Evolutionary conservation across 2,797 vertebrate species (phyloP), one percentile per base, ranked within the genome.

Genomic region (Gymnothorax javanicus): DNA sequence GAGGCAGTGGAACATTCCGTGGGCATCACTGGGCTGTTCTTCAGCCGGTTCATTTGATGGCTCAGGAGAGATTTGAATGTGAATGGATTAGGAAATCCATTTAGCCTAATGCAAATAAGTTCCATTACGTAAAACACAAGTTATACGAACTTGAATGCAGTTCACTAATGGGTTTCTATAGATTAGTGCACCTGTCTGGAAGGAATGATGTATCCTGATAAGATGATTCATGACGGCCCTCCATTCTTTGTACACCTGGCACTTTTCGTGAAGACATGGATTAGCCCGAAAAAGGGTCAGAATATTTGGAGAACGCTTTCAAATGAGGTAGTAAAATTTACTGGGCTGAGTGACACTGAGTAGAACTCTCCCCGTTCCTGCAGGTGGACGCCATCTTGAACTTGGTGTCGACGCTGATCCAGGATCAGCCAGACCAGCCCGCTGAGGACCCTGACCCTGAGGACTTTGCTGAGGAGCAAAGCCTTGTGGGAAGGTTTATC

Each of bases 391-490:
- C 97, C 33, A 99, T 99, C 92, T 96, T 99, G 95, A 98, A 94
- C 89, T 93, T 99, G 89, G 98, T 98, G 23, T 97, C 98, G 9
- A 99, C 98, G 0, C 94, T 99, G 92, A 98, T 99, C 87, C 98
- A 99, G 93, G 98, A 99, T 91, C 99, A 99, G 91, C 99, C 99
- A 0, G 99, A 99, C 93, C 99, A 99, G 85, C 98, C 99, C 0
- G 96, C 96, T 0, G 99, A 99, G 87, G 98, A 99, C 77, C 98
- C 98, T 0, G 99, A 99, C 91, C 98, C 98, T 0, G 99, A 99
- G 90, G 99, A 99, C 92, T 99, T 99, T 94, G 97, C 98, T 15
- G 99, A 99, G 87, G 98, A 99, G 90, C 99, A 99, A 92, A 97
- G 98, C 89, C 97, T 99, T n/a, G 98, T 99, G 88, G 98, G 98